These are phyloP conservation scores for Labeo rohita DNA, from an alignment of 2,113 vertebrate genomes.

Conservation along the genomic window DNA sequence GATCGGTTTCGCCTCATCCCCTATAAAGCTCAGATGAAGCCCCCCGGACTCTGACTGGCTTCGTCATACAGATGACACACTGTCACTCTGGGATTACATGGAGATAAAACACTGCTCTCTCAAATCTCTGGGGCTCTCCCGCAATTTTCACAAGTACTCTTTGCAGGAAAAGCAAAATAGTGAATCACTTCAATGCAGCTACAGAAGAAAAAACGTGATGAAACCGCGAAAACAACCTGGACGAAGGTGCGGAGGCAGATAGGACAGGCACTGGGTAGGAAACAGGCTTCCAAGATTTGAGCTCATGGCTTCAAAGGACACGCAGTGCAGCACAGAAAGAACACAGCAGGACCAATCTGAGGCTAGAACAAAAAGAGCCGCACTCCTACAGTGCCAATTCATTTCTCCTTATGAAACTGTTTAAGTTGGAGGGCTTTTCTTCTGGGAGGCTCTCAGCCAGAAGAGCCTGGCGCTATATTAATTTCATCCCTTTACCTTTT, in stretches of 20 bases:
- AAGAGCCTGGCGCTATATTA: conserved; percentile 66
- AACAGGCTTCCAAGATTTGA: conserved; percentile 44
- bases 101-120: conserved; percentile 22
- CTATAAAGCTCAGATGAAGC: conserved; percentile 11
- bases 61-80: conserved; percentile 32
- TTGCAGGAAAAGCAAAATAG: conserved; percentile 11
- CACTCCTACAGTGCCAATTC: conserved; percentile 63
- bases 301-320: conserved; percentile 59
- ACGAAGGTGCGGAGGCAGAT: conserved; percentile 27
- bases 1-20: conserved; percentile 21
- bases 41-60: conserved; percentile 8
- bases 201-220: neutral
- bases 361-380: conserved; percentile 43
- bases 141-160: conserved; percentile 34
- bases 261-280: conserved; percentile 40
- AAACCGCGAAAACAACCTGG: conserved; percentile 8
- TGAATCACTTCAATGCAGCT: conserved; percentile 2
- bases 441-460: conserved; percentile 54
- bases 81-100: conserved; percentile 32
- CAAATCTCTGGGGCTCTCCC: conserved; percentile 3
- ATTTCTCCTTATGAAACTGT: conserved; percentile 65
- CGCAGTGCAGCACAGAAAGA: conserved; percentile 49
- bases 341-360: conserved; percentile 59
- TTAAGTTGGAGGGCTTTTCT: conserved; percentile 64
- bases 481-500: conserved; percentile 80